Evolutionary conservation across 2,113 vertebrate genomes (phyloP).

Genomic region (Apaloderma vittatum): DNA sequence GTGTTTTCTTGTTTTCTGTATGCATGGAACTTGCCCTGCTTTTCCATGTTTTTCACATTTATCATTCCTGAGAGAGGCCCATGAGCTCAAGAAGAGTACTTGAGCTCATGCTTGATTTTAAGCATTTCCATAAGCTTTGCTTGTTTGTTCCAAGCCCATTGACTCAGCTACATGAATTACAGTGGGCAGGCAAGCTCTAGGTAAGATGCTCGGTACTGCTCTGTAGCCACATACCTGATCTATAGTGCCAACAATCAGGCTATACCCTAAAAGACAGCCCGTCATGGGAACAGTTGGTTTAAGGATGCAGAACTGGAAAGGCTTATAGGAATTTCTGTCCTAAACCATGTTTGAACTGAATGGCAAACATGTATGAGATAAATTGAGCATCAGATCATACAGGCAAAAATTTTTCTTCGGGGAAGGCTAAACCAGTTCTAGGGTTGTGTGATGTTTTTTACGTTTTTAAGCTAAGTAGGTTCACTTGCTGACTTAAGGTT

Average conservation of each 20-base stretch:
- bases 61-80: slow-evolving; percentile 54
- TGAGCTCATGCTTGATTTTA: slow-evolving; percentile 22
- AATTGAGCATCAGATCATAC: rapidly evolving
- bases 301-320: neutral
- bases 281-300: neutral
- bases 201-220: neutral
- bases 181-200: neutral
- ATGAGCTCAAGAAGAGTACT: neutral
- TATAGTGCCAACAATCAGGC: neutral
- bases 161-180: neutral
- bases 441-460: neutral
- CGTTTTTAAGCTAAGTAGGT: neutral
- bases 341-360: neutral
- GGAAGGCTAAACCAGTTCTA: neutral
- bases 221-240: neutral
- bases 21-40: neutral
- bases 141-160: neutral
- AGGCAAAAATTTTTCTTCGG: neutral
- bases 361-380: neutral
- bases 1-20: neutral
- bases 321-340: neutral
- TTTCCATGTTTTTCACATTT: slow-evolving; percentile 28
- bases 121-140: neutral
- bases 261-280: neutral
- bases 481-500: neutral